Conservation (phyloP, 2,888 invertebrate species). For the Margaritifera margaritifera region DNA sequence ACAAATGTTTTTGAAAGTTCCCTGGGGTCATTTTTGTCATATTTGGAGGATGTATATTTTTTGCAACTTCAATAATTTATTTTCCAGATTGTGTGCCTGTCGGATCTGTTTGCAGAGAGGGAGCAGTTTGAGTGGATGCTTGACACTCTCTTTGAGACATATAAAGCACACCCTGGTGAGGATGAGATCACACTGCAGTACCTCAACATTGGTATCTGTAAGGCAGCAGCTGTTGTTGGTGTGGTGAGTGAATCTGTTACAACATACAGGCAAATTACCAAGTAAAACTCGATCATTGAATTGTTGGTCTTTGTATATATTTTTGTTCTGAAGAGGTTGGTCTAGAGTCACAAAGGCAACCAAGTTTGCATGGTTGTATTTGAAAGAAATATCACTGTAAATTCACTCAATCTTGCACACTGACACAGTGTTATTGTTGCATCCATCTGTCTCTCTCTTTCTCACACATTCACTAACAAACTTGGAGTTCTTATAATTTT, state of each 20-base stretch:
- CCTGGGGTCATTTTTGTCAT: background rate
- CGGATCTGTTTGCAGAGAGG: slow-evolving; percentile 82
- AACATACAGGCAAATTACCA: too few species aligned
- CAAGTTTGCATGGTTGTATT: too few species aligned
- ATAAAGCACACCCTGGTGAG: slow-evolving; percentile 80
- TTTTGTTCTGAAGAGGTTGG: too few species aligned
- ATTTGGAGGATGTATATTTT: background rate
- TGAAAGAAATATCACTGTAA: too few species aligned
- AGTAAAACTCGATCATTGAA: background rate
- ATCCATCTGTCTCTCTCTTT: too few species aligned
- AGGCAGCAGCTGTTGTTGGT: slow-evolving; percentile 80
- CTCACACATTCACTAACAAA: too few species aligned
- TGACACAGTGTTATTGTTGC: too few species aligned
- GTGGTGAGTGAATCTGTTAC: slow-evolving; percentile 70
- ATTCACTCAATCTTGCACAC: too few species aligned
- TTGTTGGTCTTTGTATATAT: too few species aligned
- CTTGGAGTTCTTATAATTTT: too few species aligned
- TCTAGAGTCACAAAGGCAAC: too few species aligned
- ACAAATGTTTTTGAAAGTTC: too few species aligned
- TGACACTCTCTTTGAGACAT: slow-evolving; percentile 80
- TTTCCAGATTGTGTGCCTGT: slow-evolving; percentile 79
- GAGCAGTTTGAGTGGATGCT: slow-evolving; percentile 87
- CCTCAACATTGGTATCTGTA: slow-evolving; percentile 80
- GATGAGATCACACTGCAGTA: slow-evolving; percentile 86
- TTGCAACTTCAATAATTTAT: background rate